phyloP scores from a whole-genome alignment of 37 sponge, comb jelly and placozoan species.

The Aphrocallistes beatrix region DNA sequence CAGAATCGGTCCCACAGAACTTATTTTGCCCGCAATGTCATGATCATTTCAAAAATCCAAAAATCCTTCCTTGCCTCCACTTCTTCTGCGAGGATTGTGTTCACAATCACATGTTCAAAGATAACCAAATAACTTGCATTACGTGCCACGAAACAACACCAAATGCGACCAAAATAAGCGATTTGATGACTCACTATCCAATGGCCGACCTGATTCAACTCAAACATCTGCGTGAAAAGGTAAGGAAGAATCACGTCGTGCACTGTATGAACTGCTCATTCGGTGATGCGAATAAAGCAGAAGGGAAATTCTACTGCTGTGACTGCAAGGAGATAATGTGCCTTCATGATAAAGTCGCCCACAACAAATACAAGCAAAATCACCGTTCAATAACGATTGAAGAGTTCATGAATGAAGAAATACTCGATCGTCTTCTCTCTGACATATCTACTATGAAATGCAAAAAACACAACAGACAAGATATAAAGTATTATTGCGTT shows the following conservation, averaged over 20 bases:
- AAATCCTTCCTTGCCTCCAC: neutral
- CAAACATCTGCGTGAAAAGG: neutral
- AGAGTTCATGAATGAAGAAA: neutral
- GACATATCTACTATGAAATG: neutral
- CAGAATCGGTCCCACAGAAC: neutral
- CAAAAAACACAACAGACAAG: neutral
- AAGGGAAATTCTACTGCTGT: neutral
- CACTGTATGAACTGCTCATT: neutral
- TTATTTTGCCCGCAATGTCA: neutral
- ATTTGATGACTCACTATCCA: neutral
- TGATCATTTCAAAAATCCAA: neutral
- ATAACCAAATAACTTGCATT: neutral
- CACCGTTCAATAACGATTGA: neutral
- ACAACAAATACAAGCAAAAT: neutral
- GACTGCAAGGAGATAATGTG: conserved; percentile 6
- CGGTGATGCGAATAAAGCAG: neutral
- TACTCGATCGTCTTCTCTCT: neutral
- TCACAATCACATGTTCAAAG: neutral
- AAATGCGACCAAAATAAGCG: neutral
- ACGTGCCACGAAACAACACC: neutral
- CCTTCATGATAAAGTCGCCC: neutral
- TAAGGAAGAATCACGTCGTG: neutral
- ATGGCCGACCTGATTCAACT: neutral
- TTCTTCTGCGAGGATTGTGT: conserved; percentile 13
- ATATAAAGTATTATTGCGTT: neutral